Base-by-base conservation (phyloP, 2,113 vertebrate species). In the Rallus limicola region DNA sequence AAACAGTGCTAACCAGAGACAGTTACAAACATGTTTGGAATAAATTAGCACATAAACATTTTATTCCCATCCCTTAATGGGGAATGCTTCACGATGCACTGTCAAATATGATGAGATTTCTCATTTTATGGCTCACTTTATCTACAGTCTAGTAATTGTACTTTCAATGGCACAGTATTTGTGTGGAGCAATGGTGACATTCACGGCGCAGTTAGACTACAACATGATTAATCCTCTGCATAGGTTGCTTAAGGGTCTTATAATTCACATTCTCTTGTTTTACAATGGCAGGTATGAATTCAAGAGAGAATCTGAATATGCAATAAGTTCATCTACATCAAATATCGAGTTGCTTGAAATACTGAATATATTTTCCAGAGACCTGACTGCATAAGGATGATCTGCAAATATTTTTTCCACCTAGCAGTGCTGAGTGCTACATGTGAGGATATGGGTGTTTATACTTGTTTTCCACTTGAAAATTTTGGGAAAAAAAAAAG, bases 21-120 rank as follows among this genome's bases (percentile, higher is more conserved):
- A 94, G 82, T 87, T 96, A 64, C 65, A 96, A 96, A 94, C 68
- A 93, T 59, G 50, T 68, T 93, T 89, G 82, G n/a, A 92, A 92
- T 95, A 90, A 95, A 93, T 96, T 95, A 93, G 53, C 74, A 92
- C 91, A 83, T 97, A 97, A 97, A 91, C 90, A 95, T 92, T 97
- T 97, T 96, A 94, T 97, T 91, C 72, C 70, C 33, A 94, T 93
- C 83, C 28, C 25, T 87, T 91, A 84, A 91, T 92, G 91, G 75
- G 58, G 60, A 96, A 48, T 85, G 44, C 36, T 92, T 96, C 92
- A 83, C 80, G 96, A 60, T 76, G 36, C 92, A 63, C 50, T 97
- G 81, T 91, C 92, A 96, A 87, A 82, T 95, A 92, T 72, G 91
- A 84, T 86, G 95, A 81, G 78, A 77, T 90, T 96, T 97, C 83